Evolutionary conservation across 92 coral and sea anemone genomes (phyloP).

Genomic region (Zoanthus sansibaricus): DNA sequence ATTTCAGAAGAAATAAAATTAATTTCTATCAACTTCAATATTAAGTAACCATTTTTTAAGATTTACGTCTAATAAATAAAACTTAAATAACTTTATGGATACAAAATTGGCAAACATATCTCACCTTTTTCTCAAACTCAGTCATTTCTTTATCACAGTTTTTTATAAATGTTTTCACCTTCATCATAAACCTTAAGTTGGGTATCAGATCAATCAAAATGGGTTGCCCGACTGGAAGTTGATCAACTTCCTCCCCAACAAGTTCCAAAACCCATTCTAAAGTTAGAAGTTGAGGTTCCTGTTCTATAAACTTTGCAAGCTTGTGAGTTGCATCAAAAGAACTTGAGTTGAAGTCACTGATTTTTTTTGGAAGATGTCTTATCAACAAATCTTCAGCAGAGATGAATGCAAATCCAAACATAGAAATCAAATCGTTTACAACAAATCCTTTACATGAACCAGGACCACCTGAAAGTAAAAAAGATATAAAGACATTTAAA

Average conservation of each 20-base stretch:
- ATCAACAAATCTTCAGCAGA: conserved; percentile 86
- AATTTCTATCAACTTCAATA: no score
- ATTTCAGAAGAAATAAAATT: no score
- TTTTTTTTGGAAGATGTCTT: conserved; percentile 69
- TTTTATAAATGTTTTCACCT: conserved; percentile 76
- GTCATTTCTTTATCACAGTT: conserved; percentile 82
- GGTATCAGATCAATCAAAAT: conserved; percentile 87
- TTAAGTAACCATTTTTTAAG: no score
- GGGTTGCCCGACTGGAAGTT: conserved; percentile 62
- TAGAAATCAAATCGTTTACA: conserved; percentile 75
- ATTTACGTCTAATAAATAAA: no score
- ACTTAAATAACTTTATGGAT: background rate
- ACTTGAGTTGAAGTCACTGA: conserved; percentile 53
- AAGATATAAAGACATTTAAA: background rate
- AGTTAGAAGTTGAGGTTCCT: conserved; percentile 68
- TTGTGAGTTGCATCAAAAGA: conserved; percentile 72
- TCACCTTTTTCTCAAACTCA: conserved; percentile 83
- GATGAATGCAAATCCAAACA: conserved; percentile 87
- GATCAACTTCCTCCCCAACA: conserved; percentile 71
- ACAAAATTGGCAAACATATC: background rate
- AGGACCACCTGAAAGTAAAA: conserved; percentile 76
- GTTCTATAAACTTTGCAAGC: conserved; percentile 60
- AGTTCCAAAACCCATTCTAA: conserved; percentile 79
- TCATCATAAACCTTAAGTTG: conserved; percentile 81
- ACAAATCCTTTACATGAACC: conserved; percentile 88